phyloP scores from a whole-genome alignment of 2,113 vertebrate species.

The Actenoides lindsayi region DNA sequence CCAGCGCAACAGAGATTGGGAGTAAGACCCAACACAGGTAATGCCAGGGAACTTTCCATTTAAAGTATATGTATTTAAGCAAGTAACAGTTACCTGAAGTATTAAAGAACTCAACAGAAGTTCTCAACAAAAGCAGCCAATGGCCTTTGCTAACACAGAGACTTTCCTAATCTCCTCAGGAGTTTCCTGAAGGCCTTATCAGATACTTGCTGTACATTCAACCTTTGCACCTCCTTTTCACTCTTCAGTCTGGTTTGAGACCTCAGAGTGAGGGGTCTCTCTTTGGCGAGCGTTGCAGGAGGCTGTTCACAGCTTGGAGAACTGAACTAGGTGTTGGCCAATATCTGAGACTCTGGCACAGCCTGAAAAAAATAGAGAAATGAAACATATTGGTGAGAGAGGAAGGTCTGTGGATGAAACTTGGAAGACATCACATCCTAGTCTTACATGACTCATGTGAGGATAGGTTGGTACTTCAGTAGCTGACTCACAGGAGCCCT shows the following conservation, averaged over 20 bases:
- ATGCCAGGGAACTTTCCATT: background rate
- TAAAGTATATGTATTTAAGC: background rate
- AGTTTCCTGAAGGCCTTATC: background rate
- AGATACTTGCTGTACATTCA: background rate
- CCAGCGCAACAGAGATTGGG: accelerated
- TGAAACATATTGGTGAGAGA: background rate
- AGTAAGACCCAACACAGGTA: background rate
- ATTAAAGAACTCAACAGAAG: background rate
- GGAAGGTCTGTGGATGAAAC: background rate
- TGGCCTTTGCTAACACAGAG: background rate
- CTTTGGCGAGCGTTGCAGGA: background rate
- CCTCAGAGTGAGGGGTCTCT: background rate
- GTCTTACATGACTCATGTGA: background rate
- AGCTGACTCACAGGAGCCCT: background rate
- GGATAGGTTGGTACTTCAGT: background rate
- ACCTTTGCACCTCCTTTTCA: background rate
- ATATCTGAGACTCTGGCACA: slow-evolving; percentile 23
- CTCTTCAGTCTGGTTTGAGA: background rate
- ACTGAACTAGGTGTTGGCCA: slow-evolving; percentile 28
- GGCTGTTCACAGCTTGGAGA: slow-evolving; percentile 35
- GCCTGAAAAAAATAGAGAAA: slow-evolving; percentile 39
- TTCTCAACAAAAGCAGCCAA: background rate
- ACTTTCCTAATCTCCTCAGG: background rate
- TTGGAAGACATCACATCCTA: background rate
- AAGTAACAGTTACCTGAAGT: background rate